phyloP scores from a whole-genome alignment of 2,888 invertebrate genomes.

The Melanostoma scalare region DNA sequence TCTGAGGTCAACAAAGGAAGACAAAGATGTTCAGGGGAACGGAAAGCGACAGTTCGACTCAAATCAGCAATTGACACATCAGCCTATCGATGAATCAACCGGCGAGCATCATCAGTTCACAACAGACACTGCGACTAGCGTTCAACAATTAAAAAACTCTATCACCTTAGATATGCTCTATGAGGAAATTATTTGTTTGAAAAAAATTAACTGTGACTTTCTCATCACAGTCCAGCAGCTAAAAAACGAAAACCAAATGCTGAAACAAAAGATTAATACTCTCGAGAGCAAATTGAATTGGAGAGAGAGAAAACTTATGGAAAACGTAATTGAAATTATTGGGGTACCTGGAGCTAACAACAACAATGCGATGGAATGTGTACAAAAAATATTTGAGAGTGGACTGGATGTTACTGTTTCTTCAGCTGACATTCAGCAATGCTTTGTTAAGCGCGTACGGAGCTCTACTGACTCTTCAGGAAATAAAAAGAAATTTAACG shows the following conservation, averaged over 20 bases:
- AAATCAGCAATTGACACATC: constrained; percentile 2
- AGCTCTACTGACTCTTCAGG: too few relatives aligned
- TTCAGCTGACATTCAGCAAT: too few relatives aligned
- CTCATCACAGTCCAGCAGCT: constrained; percentile 11
- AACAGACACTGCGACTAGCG: constrained; percentile 9
- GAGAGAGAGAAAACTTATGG: too few relatives aligned
- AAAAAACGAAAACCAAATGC: constrained; percentile 38
- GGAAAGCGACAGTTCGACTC: too few relatives aligned
- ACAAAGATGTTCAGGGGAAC: too few relatives aligned
- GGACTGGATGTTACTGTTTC: too few relatives aligned
- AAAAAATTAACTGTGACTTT: constrained; percentile 37
- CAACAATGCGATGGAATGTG: constrained; percentile 28
- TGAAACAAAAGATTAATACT: constrained; percentile 13
- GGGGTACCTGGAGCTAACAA: constrained; percentile 32
- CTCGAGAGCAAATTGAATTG: too few relatives aligned
- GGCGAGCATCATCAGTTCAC: constrained; percentile 16
- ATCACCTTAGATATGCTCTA: constrained; percentile 28
- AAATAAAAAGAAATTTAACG: too few relatives aligned
- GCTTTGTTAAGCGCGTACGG: too few relatives aligned
- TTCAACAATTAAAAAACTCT: constrained; percentile 5
- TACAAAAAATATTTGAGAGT: too few relatives aligned
- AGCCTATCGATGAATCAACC: not conserved
- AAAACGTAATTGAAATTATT: constrained; percentile 30
- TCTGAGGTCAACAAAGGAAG: too few relatives aligned
- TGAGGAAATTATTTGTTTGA: constrained; percentile 34